A percentile compares a stretch with the other conserved stretches of the same genome.
These are phyloP conservation scores for Pandion haliaetus DNA, from an alignment of 2,113 vertebrate genomes.

Conservation along the genomic window DNA sequence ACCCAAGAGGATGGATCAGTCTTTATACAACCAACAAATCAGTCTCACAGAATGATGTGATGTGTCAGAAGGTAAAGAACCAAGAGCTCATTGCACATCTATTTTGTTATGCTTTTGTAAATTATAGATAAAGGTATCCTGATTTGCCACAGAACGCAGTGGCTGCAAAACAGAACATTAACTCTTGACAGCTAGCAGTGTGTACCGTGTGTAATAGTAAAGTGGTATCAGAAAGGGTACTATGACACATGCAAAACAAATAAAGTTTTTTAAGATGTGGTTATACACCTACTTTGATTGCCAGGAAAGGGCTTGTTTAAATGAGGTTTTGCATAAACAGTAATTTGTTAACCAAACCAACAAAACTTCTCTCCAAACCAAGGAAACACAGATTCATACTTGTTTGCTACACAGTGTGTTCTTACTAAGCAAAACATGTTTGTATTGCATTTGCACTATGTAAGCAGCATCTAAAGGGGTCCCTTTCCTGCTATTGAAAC, in stretches of 20 bases:
- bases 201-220: neutral
- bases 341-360: neutral
- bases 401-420: neutral
- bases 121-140: neutral
- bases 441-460: neutral
- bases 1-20: neutral
- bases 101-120: neutral
- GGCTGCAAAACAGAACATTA: neutral
- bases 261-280: neutral
- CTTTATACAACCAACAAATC: neutral
- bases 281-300: neutral
- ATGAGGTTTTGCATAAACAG: neutral
- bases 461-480: neutral
- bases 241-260: neutral
- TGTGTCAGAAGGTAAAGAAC: neutral
- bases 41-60: neutral
- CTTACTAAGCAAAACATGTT: neutral
- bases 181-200: neutral
- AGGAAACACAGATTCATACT: neutral
- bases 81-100: neutral
- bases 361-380: neutral
- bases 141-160: neutral
- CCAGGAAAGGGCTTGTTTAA: neutral
- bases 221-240: neutral
- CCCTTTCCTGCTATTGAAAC: neutral